Percentiles rank a stretch among this genome's conserved stretches.
phyloP scores from a whole-genome alignment of 2,888 invertebrate species.

The Lordiphosa andalusiaca region DNA sequence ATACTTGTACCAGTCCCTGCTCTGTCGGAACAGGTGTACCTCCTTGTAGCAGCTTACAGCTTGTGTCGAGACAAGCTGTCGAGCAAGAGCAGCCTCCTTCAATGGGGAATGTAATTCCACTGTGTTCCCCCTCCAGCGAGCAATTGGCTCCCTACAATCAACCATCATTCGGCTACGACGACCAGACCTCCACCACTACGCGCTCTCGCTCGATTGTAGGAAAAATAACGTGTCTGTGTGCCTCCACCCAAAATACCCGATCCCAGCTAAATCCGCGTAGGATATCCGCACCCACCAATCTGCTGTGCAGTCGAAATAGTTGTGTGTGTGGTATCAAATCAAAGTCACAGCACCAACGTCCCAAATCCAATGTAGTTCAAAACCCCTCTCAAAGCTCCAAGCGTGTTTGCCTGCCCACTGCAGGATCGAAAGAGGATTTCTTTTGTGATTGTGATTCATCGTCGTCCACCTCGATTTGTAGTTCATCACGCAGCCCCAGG shows the following conservation, averaged over 20 bases:
- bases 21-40: too few species aligned
- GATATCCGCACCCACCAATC: not conserved
- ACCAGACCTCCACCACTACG: slow-evolving; percentile 42
- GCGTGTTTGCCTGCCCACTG: not conserved
- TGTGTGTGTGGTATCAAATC: not conserved
- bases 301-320: not conserved
- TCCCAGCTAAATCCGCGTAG: too few species aligned
- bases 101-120: not conserved
- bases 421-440: not conserved
- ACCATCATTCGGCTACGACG: slow-evolving; percentile 35
- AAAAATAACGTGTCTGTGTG: slow-evolving; percentile 57
- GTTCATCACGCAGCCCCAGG: not conserved
- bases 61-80: too few species aligned
- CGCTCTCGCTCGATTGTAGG: slow-evolving; percentile 54
- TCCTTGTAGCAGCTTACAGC: too few species aligned
- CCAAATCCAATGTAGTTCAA: not conserved
- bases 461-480: slow-evolving; percentile 1
- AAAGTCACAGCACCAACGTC: not conserved
- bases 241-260: slow-evolving; percentile 20
- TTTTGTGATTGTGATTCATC: slow-evolving; percentile 11
- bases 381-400: not conserved
- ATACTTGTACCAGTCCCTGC: too few species aligned
- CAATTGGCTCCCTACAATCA: slow-evolving; percentile 7
- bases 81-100: too few species aligned
- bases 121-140: not conserved